Percentiles rank a stretch among this genome's conserved stretches.
These are phyloP conservation scores for Formicarius rufipectus DNA, from an alignment of 2,113 vertebrate species.

Conservation along the genomic window DNA sequence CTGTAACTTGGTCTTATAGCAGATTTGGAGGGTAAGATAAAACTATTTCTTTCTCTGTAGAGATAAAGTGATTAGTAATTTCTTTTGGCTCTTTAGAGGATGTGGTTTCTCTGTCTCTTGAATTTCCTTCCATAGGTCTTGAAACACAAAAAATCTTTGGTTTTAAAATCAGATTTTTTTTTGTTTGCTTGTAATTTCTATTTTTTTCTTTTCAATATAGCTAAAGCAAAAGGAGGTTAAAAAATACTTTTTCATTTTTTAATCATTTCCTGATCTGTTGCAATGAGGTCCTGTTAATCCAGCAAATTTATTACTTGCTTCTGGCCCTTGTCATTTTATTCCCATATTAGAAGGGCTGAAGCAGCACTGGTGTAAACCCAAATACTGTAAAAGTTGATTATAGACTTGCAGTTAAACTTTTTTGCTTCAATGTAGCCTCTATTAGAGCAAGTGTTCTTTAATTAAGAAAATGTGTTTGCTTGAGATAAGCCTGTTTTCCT, in stretches of 20 bases:
- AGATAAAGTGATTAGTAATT: background rate
- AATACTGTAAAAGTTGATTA: background rate
- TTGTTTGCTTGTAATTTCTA: background rate
- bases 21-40: background rate
- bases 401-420: background rate
- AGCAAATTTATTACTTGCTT: background rate
- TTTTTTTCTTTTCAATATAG: accelerated
- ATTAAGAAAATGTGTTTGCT: background rate
- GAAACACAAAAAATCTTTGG: background rate
- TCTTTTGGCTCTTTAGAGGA: background rate
- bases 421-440: background rate
- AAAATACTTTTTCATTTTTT: accelerated
- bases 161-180: background rate
- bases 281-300: background rate
- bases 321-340: background rate
- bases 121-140: background rate
- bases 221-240: background rate
- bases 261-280: background rate
- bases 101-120: background rate
- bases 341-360: background rate
- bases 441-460: background rate
- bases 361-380: background rate
- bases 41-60: background rate
- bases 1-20: accelerated
- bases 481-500: background rate